Evolutionary conservation across 2,888 invertebrate genomes (phyloP).

Genomic region (Sisyra terminalis): DNA sequence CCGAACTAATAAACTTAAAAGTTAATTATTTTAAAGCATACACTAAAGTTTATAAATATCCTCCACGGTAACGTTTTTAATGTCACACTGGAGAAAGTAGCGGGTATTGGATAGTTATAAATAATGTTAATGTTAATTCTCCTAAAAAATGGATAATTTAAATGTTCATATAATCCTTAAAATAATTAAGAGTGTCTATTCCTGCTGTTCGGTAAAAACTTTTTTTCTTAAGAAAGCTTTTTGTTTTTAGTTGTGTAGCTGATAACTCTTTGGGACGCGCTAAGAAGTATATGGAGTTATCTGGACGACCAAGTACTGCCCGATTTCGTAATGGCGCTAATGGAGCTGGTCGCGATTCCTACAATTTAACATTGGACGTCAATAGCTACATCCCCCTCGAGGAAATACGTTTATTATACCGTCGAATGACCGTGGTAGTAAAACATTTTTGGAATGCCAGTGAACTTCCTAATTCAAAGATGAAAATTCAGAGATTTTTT

Average conservation of each 20-base stretch:
- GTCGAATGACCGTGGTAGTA: constrained; percentile 40
- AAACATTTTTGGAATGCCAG: background rate
- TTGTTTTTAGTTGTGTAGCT: constrained; percentile 41
- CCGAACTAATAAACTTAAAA: too few relatives aligned
- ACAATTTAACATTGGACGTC: constrained; percentile 50
- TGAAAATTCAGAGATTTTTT: constrained; percentile 11
- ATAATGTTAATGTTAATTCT: too few relatives aligned
- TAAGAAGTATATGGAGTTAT: constrained; percentile 52
- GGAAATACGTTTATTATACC: constrained; percentile 49
- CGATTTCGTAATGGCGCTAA: constrained; percentile 49
- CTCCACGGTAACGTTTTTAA: too few relatives aligned
- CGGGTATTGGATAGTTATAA: too few relatives aligned
- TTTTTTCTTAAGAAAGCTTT: constrained; percentile 12
- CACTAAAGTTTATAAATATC: too few relatives aligned
- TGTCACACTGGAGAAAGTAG: too few relatives aligned
- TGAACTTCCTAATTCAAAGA: background rate
- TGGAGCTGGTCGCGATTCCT: constrained; percentile 36
- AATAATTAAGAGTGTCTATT: background rate
- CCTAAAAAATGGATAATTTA: too few relatives aligned
- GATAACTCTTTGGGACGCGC: constrained; percentile 51
- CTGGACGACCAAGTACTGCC: constrained; percentile 52
- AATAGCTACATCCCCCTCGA: constrained; percentile 57
- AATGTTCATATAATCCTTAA: background rate
- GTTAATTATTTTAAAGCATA: too few relatives aligned
- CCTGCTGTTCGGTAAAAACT: background rate